A percentile compares a stretch with the other conserved stretches of the same genome.
Conservation (phyloP, 2,797 vertebrate genomes). For the Sebastiscus albofasciatus region DNA sequence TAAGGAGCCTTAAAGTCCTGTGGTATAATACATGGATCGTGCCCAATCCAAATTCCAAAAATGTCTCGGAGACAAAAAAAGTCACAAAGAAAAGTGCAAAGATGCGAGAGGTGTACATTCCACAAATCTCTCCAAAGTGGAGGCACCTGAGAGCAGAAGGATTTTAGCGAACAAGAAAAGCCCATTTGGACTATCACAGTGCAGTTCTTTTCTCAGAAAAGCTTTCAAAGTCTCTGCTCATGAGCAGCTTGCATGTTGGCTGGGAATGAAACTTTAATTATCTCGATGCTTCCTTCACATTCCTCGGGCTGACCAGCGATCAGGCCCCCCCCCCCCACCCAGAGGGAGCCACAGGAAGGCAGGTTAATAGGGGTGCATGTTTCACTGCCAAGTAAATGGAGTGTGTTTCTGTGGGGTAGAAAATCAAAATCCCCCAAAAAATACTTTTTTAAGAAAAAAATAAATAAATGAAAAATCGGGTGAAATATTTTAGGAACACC, state of each 20-base stretch:
- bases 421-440: conserved; percentile 25
- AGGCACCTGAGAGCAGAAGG: conserved; percentile 20
- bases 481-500: too few species aligned
- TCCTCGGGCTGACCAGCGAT: conserved; percentile 20
- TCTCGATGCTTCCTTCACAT: conserved; percentile 58
- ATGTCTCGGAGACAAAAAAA: conserved; percentile 12
- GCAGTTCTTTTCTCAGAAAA: conserved; percentile 21
- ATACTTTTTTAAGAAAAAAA: background rate
- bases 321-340: background rate
- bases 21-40: background rate
- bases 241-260: conserved; percentile 54
- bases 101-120: background rate
- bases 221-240: conserved; percentile 38
- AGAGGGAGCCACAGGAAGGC: conserved; percentile 45
- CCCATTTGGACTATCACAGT: conserved; percentile 46
- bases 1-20: background rate
- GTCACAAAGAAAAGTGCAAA: conserved; percentile 5
- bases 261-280: conserved; percentile 78
- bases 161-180: conserved; percentile 62
- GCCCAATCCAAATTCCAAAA: conserved; percentile 12
- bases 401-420: conserved; percentile 29
- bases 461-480: too few species aligned
- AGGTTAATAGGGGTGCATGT: conserved; percentile 69
- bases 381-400: conserved; percentile 52
- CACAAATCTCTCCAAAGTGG: conserved; percentile 30